A percentile compares a stretch with the other conserved stretches of the same genome.
Evolutionary conservation across 2,113 vertebrate genomes (phyloP).

Genomic region (Brachyhypopomus gauderio): DNA sequence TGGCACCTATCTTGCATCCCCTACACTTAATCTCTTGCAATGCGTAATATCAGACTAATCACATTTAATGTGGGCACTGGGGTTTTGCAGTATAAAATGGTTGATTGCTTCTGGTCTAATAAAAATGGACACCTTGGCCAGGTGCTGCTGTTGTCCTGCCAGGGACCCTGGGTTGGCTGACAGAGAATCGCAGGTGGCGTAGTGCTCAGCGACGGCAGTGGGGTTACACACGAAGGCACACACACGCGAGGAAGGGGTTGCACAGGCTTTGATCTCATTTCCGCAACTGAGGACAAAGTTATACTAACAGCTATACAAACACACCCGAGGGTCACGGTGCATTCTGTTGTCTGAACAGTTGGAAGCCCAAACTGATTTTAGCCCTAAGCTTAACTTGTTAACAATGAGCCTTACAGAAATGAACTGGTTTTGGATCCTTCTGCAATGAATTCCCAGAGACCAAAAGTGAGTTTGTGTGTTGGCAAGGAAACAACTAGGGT

Average conservation of each 20-base stretch:
- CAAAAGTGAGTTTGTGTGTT: not conserved
- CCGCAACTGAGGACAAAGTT: not conserved
- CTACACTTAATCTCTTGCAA: not conserved
- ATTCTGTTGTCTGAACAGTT: not conserved
- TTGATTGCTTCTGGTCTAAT: not conserved
- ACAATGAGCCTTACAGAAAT: too few species aligned
- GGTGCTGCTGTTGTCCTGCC: not conserved
- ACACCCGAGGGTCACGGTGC: not conserved
- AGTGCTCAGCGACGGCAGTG: not conserved
- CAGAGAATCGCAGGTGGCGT: constrained; percentile 15
- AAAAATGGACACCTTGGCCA: not conserved
- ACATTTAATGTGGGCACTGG: not conserved
- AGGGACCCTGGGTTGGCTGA: not conserved
- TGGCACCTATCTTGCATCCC: not conserved
- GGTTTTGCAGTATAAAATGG: constrained; percentile 10
- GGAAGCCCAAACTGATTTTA: not conserved
- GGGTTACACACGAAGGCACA: constrained; percentile 21
- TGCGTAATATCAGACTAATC: constrained; percentile 4
- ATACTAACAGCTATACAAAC: constrained; percentile 17
- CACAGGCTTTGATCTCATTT: not conserved
- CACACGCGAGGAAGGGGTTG: not conserved
- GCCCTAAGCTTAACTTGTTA: not conserved
- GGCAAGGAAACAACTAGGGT: not conserved
- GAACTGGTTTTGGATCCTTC: too few species aligned
- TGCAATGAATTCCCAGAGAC: not conserved